A percentile compares a stretch with the other conserved stretches of the same genome.
phyloP scores from a whole-genome alignment of 2,113 vertebrate genomes.

The Coturnix japonica region DNA sequence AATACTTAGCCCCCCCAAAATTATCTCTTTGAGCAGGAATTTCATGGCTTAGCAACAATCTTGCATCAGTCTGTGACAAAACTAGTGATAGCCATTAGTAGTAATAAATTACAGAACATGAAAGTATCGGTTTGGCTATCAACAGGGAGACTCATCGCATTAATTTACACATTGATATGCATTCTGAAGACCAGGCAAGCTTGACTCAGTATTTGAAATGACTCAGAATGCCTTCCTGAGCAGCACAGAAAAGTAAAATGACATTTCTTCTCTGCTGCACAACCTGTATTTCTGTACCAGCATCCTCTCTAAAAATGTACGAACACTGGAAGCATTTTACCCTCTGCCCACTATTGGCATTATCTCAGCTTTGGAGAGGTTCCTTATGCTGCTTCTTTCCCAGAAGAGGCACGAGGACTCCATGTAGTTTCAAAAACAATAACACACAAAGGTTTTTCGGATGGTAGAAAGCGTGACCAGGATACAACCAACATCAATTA shows the following conservation, averaged over 20 bases:
- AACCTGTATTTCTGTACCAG: neutral
- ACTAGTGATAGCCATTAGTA: neutral
- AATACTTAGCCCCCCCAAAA: neutral
- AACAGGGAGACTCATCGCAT: neutral
- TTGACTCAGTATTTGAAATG: slow-evolving; percentile 28
- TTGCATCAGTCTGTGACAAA: neutral
- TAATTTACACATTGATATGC: neutral
- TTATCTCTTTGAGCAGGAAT: neutral
- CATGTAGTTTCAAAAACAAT: neutral
- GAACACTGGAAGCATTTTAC: neutral
- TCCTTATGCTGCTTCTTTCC: neutral
- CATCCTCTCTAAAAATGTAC: neutral
- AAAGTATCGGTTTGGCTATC: neutral
- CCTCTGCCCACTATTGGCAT: neutral
- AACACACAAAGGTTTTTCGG: neutral
- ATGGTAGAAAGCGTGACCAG: neutral
- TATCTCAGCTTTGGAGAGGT: neutral
- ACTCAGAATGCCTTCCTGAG: slow-evolving; percentile 11
- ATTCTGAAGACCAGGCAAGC: slow-evolving; percentile 2
- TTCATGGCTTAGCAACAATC: neutral
- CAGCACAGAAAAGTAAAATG: neutral
- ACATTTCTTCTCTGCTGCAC: neutral
- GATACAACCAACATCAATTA: neutral
- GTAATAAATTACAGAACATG: neutral
- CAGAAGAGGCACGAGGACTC: neutral